These are phyloP conservation scores for Linyphia triangularis DNA, from an alignment of 2,888 invertebrate genomes.

Conservation along the genomic window DNA sequence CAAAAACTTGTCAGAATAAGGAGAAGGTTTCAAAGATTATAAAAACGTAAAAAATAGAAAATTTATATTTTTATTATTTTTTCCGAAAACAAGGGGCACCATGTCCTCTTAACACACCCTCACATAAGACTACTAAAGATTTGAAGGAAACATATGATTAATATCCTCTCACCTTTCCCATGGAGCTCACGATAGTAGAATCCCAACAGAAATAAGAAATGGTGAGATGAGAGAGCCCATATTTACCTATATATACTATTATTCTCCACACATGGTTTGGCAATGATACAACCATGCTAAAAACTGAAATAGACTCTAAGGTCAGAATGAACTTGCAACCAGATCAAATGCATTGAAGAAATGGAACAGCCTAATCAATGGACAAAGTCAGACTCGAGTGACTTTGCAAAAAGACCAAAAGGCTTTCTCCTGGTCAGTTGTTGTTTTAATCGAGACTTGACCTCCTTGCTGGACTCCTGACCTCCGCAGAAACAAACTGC, in stretches of 20 bases:
- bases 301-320: neutral
- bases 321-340: neutral
- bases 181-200: neutral
- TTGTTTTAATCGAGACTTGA: slow-evolving; percentile 51
- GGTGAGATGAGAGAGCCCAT: neutral
- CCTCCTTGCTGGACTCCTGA: slow-evolving; percentile 45
- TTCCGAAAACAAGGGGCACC: too few species aligned
- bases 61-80: too few species aligned
- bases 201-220: neutral
- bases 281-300: slow-evolving; percentile 15
- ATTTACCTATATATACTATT: slow-evolving; percentile 17
- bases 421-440: neutral
- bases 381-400: slow-evolving; percentile 52
- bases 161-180: neutral
- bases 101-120: too few species aligned
- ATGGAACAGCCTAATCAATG: slow-evolving; percentile 31
- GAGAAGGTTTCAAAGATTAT: too few species aligned
- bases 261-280: slow-evolving; percentile 4
- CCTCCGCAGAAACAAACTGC: slow-evolving; percentile 1
- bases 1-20: too few species aligned
- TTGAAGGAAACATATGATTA: neutral
- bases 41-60: too few species aligned
- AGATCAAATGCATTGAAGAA: slow-evolving; percentile 34
- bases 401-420: slow-evolving; percentile 40
- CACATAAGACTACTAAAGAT: neutral